Percentiles rank a stretch among this genome's conserved stretches.
phyloP scores from a whole-genome alignment of 2,888 invertebrate genomes.

The Amiota communis region DNA sequence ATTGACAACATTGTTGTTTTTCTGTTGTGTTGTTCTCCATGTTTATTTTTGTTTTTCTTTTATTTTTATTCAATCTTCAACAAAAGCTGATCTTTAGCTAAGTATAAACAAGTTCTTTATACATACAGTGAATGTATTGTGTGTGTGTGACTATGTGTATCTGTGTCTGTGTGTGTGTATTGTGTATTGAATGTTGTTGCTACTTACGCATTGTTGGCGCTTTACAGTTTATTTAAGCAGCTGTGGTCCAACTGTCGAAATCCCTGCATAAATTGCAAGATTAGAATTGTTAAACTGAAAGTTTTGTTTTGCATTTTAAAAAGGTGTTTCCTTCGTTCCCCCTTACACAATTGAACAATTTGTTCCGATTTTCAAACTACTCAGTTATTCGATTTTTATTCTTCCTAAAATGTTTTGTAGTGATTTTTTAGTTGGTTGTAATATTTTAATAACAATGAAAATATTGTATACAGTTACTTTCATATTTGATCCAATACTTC shows the following conservation, averaged over 20 bases:
- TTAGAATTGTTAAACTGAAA: constrained; percentile 69
- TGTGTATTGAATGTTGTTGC: neutral
- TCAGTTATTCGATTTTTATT: neutral
- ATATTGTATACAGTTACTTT: too few relatives aligned
- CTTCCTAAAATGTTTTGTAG: neutral
- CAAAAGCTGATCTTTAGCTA: neutral
- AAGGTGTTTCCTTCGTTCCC: constrained; percentile 44
- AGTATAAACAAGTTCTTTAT: constrained; percentile 7
- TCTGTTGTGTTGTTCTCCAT: constrained; percentile 15
- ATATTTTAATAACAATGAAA: too few relatives aligned
- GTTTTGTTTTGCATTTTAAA: constrained; percentile 66
- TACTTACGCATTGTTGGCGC: neutral
- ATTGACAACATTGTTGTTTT: constrained; percentile 57
- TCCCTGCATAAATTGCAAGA: constrained; percentile 68
- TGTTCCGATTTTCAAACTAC: neutral
- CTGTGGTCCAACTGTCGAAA: constrained; percentile 65
- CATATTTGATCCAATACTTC: too few relatives aligned
- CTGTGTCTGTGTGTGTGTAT: too few relatives aligned
- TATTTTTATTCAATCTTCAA: neutral
- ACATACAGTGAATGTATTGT: neutral
- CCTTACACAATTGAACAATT: constrained; percentile 34
- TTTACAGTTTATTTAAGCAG: constrained; percentile 58
- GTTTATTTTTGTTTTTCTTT: neutral
- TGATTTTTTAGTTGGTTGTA: too few relatives aligned
- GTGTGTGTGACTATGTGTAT: too few relatives aligned